Evolutionary conservation across 2,888 invertebrate genomes (phyloP).

Genomic region (Pseudococcus longispinus): DNA sequence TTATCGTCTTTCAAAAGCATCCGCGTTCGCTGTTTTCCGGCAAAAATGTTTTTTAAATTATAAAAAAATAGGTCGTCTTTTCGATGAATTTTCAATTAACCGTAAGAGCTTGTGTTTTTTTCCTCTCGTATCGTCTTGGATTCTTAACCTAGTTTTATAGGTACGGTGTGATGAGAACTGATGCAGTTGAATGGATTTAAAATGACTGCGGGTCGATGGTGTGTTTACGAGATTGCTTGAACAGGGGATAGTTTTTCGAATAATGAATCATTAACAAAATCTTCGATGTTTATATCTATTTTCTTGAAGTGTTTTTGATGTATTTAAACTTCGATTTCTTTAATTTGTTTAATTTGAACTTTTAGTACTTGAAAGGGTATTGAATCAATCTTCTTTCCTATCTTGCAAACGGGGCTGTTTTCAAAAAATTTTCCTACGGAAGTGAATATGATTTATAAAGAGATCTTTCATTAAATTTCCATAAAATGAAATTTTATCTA

Average conservation of each 20-base stretch:
- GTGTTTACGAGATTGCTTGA: neutral
- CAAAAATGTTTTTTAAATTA: constrained; percentile 22
- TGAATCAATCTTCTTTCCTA: no score
- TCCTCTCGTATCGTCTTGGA: neutral
- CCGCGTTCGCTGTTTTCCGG: neutral
- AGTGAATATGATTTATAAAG: no score
- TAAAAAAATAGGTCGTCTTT: constrained; percentile 28
- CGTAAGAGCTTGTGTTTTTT: neutral
- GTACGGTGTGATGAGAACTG: neutral
- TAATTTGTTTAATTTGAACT: neutral
- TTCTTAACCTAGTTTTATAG: constrained; percentile 23
- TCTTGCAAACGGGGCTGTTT: no score
- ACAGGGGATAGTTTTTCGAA: neutral
- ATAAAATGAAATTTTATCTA: no score
- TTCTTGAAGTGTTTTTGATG: neutral
- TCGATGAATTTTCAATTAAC: neutral
- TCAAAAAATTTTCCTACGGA: no score
- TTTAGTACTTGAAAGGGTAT: no score
- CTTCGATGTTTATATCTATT: neutral
- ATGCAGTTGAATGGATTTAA: neutral
- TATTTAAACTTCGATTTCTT: neutral
- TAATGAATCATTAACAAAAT: neutral
- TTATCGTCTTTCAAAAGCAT: neutral
- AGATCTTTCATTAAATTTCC: no score
- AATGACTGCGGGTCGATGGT: neutral